Conservation (phyloP, 2,888 invertebrate genomes). For the Pycnomerus fuliginosus region DNA sequence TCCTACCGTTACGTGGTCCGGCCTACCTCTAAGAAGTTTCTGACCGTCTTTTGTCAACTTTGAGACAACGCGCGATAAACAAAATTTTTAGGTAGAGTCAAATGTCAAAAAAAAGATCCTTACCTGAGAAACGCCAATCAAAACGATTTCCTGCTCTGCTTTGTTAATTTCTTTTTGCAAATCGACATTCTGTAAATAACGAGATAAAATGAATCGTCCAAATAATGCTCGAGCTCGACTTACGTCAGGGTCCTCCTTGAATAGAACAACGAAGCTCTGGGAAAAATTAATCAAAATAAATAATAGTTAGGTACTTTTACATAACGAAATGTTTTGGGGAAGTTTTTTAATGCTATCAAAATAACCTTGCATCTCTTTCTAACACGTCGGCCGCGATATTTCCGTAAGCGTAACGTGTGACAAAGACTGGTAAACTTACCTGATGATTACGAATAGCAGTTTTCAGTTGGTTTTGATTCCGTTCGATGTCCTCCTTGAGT, state of each 20-base stretch:
- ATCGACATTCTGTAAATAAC: constrained; percentile 40
- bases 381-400: constrained; percentile 3
- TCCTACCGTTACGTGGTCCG: no score
- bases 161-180: constrained; percentile 44
- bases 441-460: constrained; percentile 52
- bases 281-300: constrained; percentile 31
- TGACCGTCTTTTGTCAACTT: no score
- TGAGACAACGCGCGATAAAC: not conserved
- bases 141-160: constrained; percentile 47
- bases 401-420: constrained; percentile 34
- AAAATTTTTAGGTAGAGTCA: no score
- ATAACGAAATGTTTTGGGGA: constrained; percentile 23
- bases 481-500: constrained; percentile 47
- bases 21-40: no score
- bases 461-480: constrained; percentile 49
- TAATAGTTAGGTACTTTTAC: constrained; percentile 14
- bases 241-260: constrained; percentile 45
- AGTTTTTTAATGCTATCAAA: no score
- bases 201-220: constrained; percentile 9
- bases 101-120: no score
- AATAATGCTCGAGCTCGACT: constrained; percentile 32
- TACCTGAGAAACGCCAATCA: constrained; percentile 50
- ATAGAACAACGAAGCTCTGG: constrained; percentile 43
- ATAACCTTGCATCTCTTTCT: constrained; percentile 20
- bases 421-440: constrained; percentile 46